phyloP scores from a whole-genome alignment of 2,113 vertebrate genomes.

The Paralichthys olivaceus region DNA sequence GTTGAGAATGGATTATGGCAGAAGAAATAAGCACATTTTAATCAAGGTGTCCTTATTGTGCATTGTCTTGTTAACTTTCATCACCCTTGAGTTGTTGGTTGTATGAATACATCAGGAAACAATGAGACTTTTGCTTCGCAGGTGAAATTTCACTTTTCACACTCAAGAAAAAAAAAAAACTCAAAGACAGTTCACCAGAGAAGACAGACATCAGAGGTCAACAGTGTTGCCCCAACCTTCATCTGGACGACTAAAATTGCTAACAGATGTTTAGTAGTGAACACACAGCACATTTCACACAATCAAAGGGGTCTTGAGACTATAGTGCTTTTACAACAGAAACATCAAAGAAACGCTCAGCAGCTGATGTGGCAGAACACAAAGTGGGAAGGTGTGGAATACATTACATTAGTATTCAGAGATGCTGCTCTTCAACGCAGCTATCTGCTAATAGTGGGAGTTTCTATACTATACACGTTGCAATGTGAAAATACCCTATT shows the following conservation, averaged over 20 bases:
- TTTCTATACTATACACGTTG: constrained; percentile 28
- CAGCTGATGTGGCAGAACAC: constrained; percentile 76
- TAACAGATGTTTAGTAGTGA: constrained; percentile 72
- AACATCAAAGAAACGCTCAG: constrained; percentile 74
- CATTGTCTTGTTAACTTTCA: no score
- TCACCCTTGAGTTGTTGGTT: not conserved
- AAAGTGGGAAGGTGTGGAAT: constrained; percentile 59
- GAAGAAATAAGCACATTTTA: no score
- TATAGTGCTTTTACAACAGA: constrained; percentile 68
- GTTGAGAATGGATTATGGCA: no score
- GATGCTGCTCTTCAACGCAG: constrained; percentile 43
- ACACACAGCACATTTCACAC: constrained; percentile 73
- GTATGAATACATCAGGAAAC: not conserved
- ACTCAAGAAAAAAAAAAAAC: not conserved
- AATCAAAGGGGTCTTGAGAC: constrained; percentile 76
- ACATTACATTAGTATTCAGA: constrained; percentile 72
- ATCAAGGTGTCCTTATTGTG: no score
- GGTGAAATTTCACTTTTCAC: not conserved
- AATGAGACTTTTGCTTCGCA: not conserved
- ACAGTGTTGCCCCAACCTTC: constrained; percentile 33
- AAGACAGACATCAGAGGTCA: constrained; percentile 54
- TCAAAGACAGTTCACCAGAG: constrained; percentile 21
- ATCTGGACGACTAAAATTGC: constrained; percentile 57
- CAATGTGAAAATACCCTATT: constrained; percentile 27
- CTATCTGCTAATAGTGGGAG: constrained; percentile 49